phyloP scores from a whole-genome alignment of 2,113 vertebrate species.

The Antechinus stuartii region DNA sequence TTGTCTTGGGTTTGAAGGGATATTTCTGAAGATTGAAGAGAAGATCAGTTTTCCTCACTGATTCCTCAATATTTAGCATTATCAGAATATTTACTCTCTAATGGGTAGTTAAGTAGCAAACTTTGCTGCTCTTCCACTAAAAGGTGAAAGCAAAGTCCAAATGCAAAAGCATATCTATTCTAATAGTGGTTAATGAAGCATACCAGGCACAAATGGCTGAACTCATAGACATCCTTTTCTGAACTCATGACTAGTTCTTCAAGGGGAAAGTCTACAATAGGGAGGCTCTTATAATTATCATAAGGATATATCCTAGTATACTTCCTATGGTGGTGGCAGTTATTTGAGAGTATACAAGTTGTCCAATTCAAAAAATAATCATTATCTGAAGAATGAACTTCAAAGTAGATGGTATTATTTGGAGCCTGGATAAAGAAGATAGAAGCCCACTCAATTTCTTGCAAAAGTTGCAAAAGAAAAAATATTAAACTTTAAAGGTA shows the following conservation, averaged over 20 bases:
- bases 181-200: not conserved
- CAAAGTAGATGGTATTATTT: not conserved
- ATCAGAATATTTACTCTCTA: not conserved
- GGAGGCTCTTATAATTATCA: not conserved
- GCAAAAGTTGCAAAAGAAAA: not conserved
- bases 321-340: not conserved
- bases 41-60: not conserved
- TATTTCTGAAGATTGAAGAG: not conserved
- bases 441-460: not conserved
- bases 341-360: not conserved
- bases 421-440: not conserved
- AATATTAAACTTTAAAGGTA: not conserved
- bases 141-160: not conserved
- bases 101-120: not conserved
- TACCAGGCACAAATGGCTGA: not conserved
- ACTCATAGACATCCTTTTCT: not conserved
- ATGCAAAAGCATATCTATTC: not conserved
- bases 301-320: not conserved
- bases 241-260: not conserved
- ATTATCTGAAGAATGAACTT: not conserved
- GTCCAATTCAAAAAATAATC: not conserved
- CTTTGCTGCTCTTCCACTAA: not conserved
- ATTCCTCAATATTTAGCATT: not conserved
- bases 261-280: not conserved
- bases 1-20: not conserved